Percentiles rank a stretch among this genome's conserved stretches.
phyloP scores from a whole-genome alignment of 2,113 vertebrate species.

The Chlamydotis undulata region DNA sequence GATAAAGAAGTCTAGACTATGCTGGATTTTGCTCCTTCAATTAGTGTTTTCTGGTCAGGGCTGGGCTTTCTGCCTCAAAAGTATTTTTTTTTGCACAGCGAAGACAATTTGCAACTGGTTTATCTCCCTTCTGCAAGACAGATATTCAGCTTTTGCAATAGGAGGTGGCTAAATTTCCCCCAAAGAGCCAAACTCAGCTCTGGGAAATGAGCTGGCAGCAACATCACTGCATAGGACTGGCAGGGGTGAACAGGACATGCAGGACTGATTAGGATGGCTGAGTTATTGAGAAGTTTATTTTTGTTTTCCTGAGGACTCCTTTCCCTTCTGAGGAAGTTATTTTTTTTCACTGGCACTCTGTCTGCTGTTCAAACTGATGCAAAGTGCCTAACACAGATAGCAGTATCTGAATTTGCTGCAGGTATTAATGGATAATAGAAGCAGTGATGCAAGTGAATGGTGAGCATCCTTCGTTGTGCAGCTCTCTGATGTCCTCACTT shows the following conservation, averaged over 20 bases:
- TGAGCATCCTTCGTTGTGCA: not conserved
- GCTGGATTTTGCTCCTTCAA: not conserved
- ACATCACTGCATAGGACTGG: not conserved
- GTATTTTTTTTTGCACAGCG: too few relatives aligned
- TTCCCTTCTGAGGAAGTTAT: not conserved
- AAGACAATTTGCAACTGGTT: not conserved
- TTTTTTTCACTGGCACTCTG: not conserved
- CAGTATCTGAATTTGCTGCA: not conserved
- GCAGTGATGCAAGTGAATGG: not conserved
- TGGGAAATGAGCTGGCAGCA: not conserved
- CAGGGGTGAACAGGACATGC: not conserved
- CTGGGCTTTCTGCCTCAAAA: not conserved
- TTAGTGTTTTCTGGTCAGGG: not conserved
- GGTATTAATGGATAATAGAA: constrained; percentile 3
- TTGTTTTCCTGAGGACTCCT: not conserved
- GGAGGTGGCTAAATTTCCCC: not conserved
- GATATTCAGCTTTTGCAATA: not conserved
- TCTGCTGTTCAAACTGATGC: not conserved
- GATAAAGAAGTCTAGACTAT: not conserved
- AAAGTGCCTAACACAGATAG: not conserved
- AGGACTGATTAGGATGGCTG: not conserved
- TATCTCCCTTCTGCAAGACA: not conserved
- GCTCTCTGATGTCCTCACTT: not conserved
- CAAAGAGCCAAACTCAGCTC: not conserved
- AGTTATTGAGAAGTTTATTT: not conserved